phyloP scores from a whole-genome alignment of 1,140 invertebrate genomes.

The Parasteatoda tepidariorum region DNA sequence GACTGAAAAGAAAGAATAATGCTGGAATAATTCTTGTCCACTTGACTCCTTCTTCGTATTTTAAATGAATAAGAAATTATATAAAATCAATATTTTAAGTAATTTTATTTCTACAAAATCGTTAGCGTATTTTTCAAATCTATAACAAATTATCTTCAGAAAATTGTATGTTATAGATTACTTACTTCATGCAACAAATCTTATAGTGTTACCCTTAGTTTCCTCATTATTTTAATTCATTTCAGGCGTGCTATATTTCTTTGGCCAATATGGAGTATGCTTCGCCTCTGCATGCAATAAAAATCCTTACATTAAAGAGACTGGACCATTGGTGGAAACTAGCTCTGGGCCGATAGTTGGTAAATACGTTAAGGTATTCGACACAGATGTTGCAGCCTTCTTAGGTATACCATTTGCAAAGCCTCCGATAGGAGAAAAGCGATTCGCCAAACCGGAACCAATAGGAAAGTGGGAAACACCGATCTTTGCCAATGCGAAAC shows the following conservation, averaged over 20 bases:
- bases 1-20: too few species aligned
- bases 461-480: conserved; percentile 25
- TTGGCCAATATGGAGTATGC: neutral
- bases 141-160: too few species aligned
- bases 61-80: too few species aligned
- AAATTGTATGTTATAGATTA: too few species aligned
- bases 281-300: neutral
- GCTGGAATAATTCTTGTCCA: too few species aligned
- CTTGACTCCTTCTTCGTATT: too few species aligned
- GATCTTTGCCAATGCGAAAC: neutral
- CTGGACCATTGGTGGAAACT: conserved; percentile 30
- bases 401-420: conserved; percentile 63
- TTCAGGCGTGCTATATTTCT: neutral
- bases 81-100: too few species aligned
- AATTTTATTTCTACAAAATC: too few species aligned
- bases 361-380: conserved; percentile 32
- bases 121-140: too few species aligned
- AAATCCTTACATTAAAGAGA: neutral
- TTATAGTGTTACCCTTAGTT: too few species aligned
- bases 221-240: too few species aligned
- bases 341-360: conserved; percentile 11
- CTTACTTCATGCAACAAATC: too few species aligned
- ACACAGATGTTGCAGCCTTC: conserved; percentile 53
- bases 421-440: conserved; percentile 38
- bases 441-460: conserved; percentile 56